Evolutionary conservation across 1,140 invertebrate genomes (phyloP).

Genomic region (Calephelis virginiensis): DNA sequence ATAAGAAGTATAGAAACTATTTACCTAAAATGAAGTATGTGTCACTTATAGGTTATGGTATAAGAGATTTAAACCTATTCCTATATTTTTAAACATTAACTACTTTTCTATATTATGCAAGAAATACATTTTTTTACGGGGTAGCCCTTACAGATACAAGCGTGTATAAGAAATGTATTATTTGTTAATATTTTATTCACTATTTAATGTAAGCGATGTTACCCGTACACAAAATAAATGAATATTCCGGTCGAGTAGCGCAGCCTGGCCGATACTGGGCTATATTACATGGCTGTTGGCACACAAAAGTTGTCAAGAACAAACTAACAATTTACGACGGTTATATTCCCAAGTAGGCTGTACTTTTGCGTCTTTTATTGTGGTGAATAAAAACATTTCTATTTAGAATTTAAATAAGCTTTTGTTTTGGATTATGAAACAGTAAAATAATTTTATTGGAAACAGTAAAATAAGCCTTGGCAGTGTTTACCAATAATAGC

Average conservation of each 20-base stretch:
- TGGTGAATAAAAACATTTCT: conserved; percentile 17
- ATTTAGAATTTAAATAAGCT: background rate
- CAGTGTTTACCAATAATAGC: background rate
- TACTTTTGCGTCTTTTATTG: conserved; percentile 14
- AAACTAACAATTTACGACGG: conserved; percentile 27
- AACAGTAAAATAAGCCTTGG: background rate
- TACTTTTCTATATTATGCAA: too few relatives aligned
- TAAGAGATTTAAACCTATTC: too few relatives aligned
- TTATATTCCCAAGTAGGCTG: conserved; percentile 18
- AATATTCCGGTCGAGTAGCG: conserved; percentile 1
- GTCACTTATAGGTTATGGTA: too few relatives aligned
- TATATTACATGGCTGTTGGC: conserved; percentile 23
- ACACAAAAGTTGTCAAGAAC: conserved; percentile 25
- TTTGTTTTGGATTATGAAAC: background rate
- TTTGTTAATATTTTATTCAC: background rate
- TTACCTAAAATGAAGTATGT: too few relatives aligned
- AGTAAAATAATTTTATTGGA: background rate
- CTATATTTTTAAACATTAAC: too few relatives aligned
- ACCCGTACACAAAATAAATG: background rate
- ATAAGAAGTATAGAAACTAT: too few relatives aligned
- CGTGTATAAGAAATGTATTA: background rate
- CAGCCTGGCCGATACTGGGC: conserved; percentile 18
- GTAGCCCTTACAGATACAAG: too few relatives aligned
- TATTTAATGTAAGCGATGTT: background rate
- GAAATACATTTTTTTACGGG: too few relatives aligned